A percentile compares a stretch with the other conserved stretches of the same genome.
These are phyloP conservation scores for Theretra japonica DNA, from an alignment of 2,888 invertebrate species.

Conservation along the genomic window DNA sequence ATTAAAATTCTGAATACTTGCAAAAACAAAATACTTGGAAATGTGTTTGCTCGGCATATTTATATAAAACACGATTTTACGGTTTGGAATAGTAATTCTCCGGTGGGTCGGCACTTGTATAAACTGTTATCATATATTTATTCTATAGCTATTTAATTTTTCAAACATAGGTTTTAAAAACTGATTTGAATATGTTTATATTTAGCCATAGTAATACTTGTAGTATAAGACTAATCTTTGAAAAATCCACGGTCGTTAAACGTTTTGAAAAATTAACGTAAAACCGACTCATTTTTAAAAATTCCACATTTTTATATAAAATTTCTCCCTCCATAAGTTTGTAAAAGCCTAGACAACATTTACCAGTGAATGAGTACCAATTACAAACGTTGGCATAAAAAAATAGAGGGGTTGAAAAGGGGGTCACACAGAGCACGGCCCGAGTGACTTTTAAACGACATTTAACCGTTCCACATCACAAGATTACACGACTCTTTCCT, in stretches of 20 bases:
- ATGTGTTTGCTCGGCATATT: background rate
- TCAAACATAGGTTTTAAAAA: too few species aligned
- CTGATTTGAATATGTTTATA: too few species aligned
- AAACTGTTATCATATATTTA: too few species aligned
- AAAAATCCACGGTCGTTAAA: too few species aligned
- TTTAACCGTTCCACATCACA: conserved; percentile 11
- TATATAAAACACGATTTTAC: background rate
- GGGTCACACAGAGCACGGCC: conserved; percentile 14
- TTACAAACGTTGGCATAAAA: conserved; percentile 3
- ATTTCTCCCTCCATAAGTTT: background rate
- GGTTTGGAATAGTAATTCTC: background rate
- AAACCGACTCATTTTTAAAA: too few species aligned
- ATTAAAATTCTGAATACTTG: background rate
- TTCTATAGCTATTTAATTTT: too few species aligned
- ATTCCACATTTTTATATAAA: background rate
- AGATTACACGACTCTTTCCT: conserved; percentile 15
- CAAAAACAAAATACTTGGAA: background rate
- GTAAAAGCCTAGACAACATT: background rate
- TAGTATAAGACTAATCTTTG: too few species aligned
- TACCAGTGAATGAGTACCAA: background rate
- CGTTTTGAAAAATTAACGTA: too few species aligned
- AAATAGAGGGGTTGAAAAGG: background rate
- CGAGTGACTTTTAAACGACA: conserved; percentile 24
- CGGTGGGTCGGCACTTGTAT: too few species aligned
- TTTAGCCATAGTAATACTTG: too few species aligned